These are phyloP conservation scores for Petaurus breviceps DNA, from an alignment of 2,113 vertebrate species.

Conservation along the genomic window DNA sequence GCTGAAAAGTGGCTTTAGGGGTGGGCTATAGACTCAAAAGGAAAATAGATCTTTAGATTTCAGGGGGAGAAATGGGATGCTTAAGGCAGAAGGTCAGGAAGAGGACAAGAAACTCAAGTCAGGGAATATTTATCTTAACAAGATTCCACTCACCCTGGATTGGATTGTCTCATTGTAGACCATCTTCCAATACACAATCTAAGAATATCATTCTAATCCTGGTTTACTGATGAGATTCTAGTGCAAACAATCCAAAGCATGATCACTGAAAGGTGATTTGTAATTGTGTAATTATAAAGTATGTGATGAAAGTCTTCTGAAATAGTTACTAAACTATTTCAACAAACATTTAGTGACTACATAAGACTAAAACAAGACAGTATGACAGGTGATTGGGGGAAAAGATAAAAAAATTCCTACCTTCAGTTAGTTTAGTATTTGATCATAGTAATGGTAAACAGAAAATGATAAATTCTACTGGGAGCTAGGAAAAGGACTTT, in stretches of 20 bases:
- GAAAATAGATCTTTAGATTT: too few species aligned
- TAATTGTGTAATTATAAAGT: neutral
- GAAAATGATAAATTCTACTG: neutral
- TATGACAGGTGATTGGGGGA: neutral
- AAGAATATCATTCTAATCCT: neutral
- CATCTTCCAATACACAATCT: too few species aligned
- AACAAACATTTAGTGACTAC: neutral
- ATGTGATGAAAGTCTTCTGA: neutral
- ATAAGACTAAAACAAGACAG: neutral
- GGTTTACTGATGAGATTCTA: neutral
- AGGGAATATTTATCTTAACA: too few species aligned
- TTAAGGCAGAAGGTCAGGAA: too few species aligned
- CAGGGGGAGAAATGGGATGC: too few species aligned
- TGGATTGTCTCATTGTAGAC: neutral
- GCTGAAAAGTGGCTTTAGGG: neutral
- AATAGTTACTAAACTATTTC: neutral
- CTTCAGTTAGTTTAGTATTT: neutral
- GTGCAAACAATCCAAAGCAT: neutral
- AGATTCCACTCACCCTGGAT: too few species aligned
- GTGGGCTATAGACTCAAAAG: too few species aligned
- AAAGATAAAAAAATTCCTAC: neutral
- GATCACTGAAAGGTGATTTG: neutral
- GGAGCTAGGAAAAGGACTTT: too few species aligned
- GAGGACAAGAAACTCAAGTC: too few species aligned
- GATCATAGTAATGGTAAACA: neutral